A percentile compares a stretch with the other conserved stretches of the same genome.
These are phyloP conservation scores for Drosophila chauvacae DNA, from an alignment of 1,140 invertebrate genomes.

Conservation along the genomic window DNA sequence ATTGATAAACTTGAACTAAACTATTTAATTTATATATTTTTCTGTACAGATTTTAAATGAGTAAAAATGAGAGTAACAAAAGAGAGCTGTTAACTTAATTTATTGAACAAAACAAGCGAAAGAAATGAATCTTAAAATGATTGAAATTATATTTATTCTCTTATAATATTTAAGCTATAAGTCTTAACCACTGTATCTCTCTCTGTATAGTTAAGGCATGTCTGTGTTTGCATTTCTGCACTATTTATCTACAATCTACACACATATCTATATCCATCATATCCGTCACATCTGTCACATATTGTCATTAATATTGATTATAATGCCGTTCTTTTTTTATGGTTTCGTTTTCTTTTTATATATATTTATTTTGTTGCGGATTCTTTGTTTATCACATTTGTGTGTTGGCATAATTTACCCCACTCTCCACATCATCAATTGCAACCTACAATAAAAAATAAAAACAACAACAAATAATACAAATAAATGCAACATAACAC, in stretches of 20 bases:
- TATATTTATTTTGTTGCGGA: slow-evolving; percentile 54
- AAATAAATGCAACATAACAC: slow-evolving; percentile 26
- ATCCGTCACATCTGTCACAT: slow-evolving; percentile 50
- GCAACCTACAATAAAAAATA: slow-evolving; percentile 28
- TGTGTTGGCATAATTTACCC: slow-evolving; percentile 50
- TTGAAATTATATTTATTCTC: neutral
- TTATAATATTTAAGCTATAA: neutral
- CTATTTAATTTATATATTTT: neutral
- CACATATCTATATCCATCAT: slow-evolving; percentile 13
- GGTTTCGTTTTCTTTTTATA: slow-evolving; percentile 47
- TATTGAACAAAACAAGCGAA: neutral
- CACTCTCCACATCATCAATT: slow-evolving; percentile 44
- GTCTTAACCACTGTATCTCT: slow-evolving; percentile 30
- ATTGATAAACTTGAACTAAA: neutral
- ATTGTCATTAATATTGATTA: slow-evolving; percentile 72
- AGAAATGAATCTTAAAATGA: neutral
- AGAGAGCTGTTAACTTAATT: neutral
- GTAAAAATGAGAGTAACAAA: neutral
- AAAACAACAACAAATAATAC: slow-evolving; percentile 36
- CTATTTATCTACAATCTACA: slow-evolving; percentile 8
- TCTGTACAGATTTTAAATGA: slow-evolving; percentile 2
- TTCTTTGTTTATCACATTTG: slow-evolving; percentile 54
- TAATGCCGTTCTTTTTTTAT: slow-evolving; percentile 45
- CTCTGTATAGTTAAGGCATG: slow-evolving; percentile 1
- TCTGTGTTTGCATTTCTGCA: slow-evolving; percentile 24